These are phyloP conservation scores for Calyptomena viridis DNA, from an alignment of 2,113 vertebrate species.

Conservation along the genomic window DNA sequence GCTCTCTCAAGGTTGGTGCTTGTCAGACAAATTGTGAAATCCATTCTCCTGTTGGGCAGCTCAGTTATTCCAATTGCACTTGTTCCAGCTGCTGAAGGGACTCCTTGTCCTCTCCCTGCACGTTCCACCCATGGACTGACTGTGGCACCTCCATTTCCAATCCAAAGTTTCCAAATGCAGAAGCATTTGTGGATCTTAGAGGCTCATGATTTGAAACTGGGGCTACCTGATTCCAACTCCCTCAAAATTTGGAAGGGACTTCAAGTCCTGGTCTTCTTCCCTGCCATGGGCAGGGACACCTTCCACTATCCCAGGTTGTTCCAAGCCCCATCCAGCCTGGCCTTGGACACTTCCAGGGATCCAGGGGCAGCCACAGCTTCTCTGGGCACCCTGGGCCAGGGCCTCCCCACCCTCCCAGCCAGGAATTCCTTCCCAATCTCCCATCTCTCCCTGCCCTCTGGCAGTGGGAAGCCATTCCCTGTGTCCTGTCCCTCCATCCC, in stretches of 20 bases:
- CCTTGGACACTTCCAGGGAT: background rate
- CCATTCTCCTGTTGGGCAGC: background rate
- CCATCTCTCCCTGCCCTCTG: background rate
- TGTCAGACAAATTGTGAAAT: background rate
- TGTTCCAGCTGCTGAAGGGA: background rate
- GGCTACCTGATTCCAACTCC: background rate
- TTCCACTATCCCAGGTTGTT: background rate
- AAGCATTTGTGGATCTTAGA: background rate
- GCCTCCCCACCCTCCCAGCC: background rate
- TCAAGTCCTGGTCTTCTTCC: rapidly evolving
- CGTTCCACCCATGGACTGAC: background rate
- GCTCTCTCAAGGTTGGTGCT: background rate
- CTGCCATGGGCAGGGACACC: background rate
- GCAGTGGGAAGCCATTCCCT: background rate
- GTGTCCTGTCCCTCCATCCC: background rate
- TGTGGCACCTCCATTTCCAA: background rate
- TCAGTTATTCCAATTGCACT: background rate
- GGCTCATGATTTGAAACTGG: background rate
- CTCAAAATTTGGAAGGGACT: background rate
- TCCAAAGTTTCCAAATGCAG: background rate
- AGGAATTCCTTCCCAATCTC: background rate
- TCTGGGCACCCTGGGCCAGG: background rate
- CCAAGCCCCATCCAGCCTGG: background rate
- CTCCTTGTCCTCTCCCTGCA: background rate
- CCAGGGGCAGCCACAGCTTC: background rate